These are phyloP conservation scores for Furcula furcula DNA, from an alignment of 2,888 invertebrate genomes.

Conservation along the genomic window DNA sequence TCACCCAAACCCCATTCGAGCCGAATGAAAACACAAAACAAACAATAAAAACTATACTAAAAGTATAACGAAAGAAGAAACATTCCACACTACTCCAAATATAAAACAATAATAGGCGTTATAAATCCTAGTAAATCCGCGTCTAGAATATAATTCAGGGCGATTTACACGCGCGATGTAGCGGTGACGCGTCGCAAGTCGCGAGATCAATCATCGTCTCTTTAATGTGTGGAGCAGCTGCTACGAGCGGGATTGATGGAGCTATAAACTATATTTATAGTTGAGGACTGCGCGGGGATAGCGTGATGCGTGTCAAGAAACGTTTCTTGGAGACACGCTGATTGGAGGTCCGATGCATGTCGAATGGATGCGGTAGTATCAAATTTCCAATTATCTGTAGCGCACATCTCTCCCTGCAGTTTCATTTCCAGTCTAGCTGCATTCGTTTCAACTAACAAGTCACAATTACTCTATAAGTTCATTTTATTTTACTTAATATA, in stretches of 20 bases:
- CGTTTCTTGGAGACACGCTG: conserved; percentile 29
- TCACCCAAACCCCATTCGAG: not conserved
- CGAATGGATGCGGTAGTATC: conserved; percentile 33
- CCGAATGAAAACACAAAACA: not conserved
- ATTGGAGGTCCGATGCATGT: conserved; percentile 4
- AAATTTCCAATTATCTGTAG: not conserved
- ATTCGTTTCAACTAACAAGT: too few relatives aligned
- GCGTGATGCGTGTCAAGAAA: conserved; percentile 56
- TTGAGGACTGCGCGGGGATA: conserved; percentile 56
- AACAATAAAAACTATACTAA: not conserved
- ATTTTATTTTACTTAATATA: too few relatives aligned
- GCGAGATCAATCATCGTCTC: conserved; percentile 73
- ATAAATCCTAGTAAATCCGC: conserved; percentile 41
- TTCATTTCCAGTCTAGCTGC: too few relatives aligned
- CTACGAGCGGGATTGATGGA: conserved; percentile 70
- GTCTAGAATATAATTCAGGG: conserved; percentile 41
- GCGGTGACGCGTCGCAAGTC: conserved; percentile 34
- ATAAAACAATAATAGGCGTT: conserved; percentile 36
- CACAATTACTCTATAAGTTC: too few relatives aligned
- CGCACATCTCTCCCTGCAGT: too few relatives aligned
- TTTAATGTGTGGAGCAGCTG: conserved; percentile 76
- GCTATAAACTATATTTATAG: conserved; percentile 78
- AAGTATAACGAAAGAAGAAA: not conserved
- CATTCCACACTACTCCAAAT: conserved; percentile 11
- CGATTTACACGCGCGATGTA: conserved; percentile 36